Evolutionary conservation across 2,797 vertebrate species (phyloP).

Genomic region (Orestias chungarensis): DNA sequence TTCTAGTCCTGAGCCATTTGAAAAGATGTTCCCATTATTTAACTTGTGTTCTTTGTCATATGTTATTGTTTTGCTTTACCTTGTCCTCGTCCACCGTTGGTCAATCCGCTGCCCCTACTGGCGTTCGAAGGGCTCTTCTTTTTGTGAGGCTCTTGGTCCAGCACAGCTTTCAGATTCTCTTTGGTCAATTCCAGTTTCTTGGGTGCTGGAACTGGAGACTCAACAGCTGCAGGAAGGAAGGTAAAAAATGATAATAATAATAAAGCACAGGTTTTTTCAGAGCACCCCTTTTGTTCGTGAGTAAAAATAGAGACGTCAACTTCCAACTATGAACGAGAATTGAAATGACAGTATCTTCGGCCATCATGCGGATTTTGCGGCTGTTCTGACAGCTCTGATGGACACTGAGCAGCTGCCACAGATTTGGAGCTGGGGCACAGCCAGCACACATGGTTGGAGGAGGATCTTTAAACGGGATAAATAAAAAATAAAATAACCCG

Average conservation of each 20-base stretch:
- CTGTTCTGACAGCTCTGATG: slow-evolving; percentile 52
- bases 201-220: slow-evolving; percentile 48
- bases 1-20: neutral
- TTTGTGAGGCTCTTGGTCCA: slow-evolving; percentile 78
- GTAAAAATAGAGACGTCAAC: slow-evolving; percentile 11
- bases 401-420: slow-evolving; percentile 57
- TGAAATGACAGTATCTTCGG: slow-evolving; percentile 22
- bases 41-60: neutral
- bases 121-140: slow-evolving; percentile 75
- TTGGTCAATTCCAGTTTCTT: slow-evolving; percentile 81
- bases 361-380: slow-evolving; percentile 42
- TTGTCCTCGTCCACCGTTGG: slow-evolving; percentile 83
- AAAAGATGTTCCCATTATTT: slow-evolving; percentile 1
- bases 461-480: slow-evolving; percentile 71
- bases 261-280: neutral
- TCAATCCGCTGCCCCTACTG: slow-evolving; percentile 80
- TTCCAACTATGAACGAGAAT: slow-evolving; percentile 25
- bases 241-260: neutral
- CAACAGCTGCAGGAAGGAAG: slow-evolving; percentile 30
- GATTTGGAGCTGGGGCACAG: slow-evolving; percentile 61
- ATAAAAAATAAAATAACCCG: slow-evolving; percentile 45
- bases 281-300: neutral
- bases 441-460: slow-evolving; percentile 61
- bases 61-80: slow-evolving; percentile 70
- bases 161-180: slow-evolving; percentile 83